Conservation (phyloP, 2,113 vertebrate species). For the Chloroceryle aenea region DNA sequence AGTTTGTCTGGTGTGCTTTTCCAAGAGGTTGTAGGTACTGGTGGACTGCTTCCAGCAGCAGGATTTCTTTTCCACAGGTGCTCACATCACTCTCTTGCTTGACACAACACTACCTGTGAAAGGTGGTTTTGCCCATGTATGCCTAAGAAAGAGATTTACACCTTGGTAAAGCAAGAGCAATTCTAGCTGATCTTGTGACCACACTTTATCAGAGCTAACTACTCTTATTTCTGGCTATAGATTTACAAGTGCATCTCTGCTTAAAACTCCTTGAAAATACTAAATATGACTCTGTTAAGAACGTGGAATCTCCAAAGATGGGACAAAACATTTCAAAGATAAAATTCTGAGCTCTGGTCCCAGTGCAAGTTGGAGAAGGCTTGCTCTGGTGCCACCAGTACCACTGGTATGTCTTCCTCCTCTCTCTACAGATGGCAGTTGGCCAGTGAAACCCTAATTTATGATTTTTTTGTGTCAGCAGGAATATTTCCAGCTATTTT, state of each 20-base stretch:
- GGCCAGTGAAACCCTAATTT: background rate
- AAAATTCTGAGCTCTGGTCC: background rate
- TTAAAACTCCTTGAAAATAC: background rate
- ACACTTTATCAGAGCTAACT: background rate
- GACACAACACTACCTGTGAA: background rate
- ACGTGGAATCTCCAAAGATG: background rate
- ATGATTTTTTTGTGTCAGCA: background rate
- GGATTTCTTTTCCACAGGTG: background rate
- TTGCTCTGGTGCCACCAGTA: background rate
- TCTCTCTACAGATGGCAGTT: background rate
- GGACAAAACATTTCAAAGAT: background rate
- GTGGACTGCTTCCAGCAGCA: background rate
- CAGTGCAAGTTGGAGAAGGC: background rate
- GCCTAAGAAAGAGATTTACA: background rate
- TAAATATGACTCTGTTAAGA: background rate
- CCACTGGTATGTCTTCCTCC: background rate
- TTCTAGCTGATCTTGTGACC: background rate
- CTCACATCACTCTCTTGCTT: background rate
- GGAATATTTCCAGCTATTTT: background rate
- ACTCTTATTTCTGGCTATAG: background rate
- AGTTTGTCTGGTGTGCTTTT: background rate
- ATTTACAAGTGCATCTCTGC: background rate
- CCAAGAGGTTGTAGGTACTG: background rate
- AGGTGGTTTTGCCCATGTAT: accelerated
- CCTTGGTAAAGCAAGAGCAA: background rate